A percentile compares a stretch with the other conserved stretches of the same genome.
These are phyloP conservation scores for Buphagus erythrorhynchus DNA, from an alignment of 2,797 vertebrate genomes.

Conservation along the genomic window DNA sequence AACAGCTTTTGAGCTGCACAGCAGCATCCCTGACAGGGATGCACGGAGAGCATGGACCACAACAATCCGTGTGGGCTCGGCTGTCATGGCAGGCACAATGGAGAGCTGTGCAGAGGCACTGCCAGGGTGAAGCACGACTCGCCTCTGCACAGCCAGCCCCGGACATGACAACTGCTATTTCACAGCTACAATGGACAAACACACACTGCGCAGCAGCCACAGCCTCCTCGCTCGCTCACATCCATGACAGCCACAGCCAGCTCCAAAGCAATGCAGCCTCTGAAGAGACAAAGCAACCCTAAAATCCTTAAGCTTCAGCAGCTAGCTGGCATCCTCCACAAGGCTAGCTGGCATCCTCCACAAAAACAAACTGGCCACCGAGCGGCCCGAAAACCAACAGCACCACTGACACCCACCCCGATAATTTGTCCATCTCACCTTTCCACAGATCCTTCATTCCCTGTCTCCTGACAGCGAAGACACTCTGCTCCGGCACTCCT, in stretches of 20 bases:
- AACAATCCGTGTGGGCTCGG: constrained; percentile 15
- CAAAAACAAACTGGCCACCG: background rate
- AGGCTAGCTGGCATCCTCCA: background rate
- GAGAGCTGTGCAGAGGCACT: background rate
- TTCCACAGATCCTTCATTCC: constrained; percentile 5
- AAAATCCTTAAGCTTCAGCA: background rate
- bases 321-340: background rate
- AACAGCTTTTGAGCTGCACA: constrained; percentile 34
- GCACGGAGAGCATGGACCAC: background rate
- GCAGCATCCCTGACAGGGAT: constrained; percentile 30
- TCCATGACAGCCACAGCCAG: background rate
- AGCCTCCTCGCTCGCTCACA: background rate
- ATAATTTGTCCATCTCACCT: constrained; percentile 63
- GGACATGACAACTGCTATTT: background rate
- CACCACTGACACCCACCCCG: background rate
- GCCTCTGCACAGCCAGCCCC: background rate
- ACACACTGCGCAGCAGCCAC: background rate
- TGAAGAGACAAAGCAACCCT: background rate
- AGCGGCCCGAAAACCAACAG: background rate
- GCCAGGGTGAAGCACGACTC: background rate
- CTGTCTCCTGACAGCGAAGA: background rate
- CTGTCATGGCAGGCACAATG: constrained; percentile 49
- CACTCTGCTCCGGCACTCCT: background rate
- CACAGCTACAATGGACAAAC: constrained; percentile 3
- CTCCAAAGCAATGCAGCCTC: background rate